Evolutionary conservation across 2,113 vertebrate genomes (phyloP), one percentile per base, ranked within the genome.

Genomic region (Dipodomys merriami): DNA sequence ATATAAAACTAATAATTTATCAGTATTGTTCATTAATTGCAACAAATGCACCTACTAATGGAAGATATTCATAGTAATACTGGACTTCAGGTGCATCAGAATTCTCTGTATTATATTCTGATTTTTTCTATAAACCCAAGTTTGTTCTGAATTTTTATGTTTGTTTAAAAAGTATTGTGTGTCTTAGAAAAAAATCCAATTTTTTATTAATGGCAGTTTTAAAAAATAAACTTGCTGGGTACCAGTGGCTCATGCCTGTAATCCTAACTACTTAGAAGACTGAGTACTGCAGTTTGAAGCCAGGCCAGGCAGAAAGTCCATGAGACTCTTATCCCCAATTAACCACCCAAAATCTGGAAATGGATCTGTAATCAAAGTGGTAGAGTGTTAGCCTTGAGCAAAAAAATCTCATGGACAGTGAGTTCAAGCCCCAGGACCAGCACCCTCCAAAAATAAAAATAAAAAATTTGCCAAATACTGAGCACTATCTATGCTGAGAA

Each of bases 111-210:
- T 25, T 87, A 3, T 62, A 13, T 29, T 73, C 4, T 67, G 64
- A n/a, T 49, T 49, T 71, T 80, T 93, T 33, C 29, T 74, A 5
- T 65, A 90, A 88, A 62, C 71, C 46, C 60, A 81, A 83, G 67
- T 88, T 11, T 30, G 35, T 67, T 60, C 62, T 88, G 67, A 91
- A 53, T 71, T 57, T 33, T 95, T 80, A 62, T 33, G 16, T 9
- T 33, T 65, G 72, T 82, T 88, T 76, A 67, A 27, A 79, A 94
- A 89, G 10, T 18, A 76, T 7, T 67, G 33, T 83, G 9, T 29
- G 65, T 57, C 78, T 81, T 91, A 85, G n/a, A 60, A 78, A 72
- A 83, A 90, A 86, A 79, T 81, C 39, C 65, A 90, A 87, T 69
- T 30, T 53, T 83, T 11, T 88, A 22, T 44, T 69, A 88, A 84